These are phyloP conservation scores for Paracyprichromis sp. DNA, from an alignment of 2,113 vertebrate genomes.

Conservation along the genomic window DNA sequence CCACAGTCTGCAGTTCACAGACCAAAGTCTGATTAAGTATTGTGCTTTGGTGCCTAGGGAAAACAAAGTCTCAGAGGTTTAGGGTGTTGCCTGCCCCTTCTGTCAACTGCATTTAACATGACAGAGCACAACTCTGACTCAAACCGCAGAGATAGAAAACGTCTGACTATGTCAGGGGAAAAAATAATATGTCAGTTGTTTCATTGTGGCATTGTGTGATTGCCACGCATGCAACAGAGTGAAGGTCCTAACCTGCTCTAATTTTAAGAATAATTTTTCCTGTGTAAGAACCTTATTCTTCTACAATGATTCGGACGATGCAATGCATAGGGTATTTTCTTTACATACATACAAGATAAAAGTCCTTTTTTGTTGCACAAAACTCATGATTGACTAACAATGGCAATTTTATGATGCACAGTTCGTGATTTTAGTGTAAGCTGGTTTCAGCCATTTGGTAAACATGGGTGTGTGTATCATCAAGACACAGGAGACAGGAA, in stretches of 20 bases:
- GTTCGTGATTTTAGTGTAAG: not conserved
- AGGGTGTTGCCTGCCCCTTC: constrained; percentile 66
- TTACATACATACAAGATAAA: not conserved
- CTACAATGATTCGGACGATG: not conserved
- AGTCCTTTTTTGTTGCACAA: not conserved
- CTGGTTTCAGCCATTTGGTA: not conserved
- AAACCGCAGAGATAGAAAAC: constrained; percentile 60
- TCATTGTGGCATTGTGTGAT: constrained; percentile 24
- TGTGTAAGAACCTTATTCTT: not conserved
- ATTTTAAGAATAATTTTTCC: not conserved
- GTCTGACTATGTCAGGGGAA: constrained; percentile 57
- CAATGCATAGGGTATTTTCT: not conserved
- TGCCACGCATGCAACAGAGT: constrained; percentile 42
- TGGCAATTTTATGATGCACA: not conserved
- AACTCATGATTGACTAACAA: not conserved
- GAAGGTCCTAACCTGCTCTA: not conserved
- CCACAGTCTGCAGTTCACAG: constrained; percentile 21
- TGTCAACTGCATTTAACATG: constrained; percentile 71
- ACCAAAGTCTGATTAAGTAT: constrained; percentile 31
- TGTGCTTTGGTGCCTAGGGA: constrained; percentile 48
- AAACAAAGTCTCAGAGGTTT: constrained; percentile 68
- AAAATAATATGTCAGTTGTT: constrained; percentile 55
- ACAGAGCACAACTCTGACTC: constrained; percentile 65
- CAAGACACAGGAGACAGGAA: not conserved
- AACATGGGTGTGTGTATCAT: not conserved